These are phyloP conservation scores for Pavo muticus DNA, from an alignment of 2,113 vertebrate species.

Conservation along the genomic window DNA sequence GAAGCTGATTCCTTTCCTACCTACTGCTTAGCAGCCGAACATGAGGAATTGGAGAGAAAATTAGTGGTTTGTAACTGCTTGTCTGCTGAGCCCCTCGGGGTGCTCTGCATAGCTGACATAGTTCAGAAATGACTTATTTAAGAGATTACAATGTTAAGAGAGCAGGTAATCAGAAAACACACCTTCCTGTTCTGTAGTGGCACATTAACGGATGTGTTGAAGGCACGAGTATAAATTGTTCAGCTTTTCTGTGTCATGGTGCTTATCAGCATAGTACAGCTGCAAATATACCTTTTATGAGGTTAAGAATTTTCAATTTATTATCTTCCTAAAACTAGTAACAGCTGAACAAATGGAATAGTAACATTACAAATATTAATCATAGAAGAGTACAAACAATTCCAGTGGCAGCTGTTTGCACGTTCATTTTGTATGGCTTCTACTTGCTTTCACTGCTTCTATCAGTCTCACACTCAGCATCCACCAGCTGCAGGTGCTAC, in stretches of 20 bases:
- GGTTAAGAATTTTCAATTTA: background rate
- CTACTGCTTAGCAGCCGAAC: background rate
- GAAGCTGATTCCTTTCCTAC: background rate
- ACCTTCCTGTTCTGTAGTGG: background rate
- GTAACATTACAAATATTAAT: background rate
- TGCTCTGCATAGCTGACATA: slow-evolving; percentile 54
- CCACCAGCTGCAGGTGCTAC: background rate
- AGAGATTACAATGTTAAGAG: background rate
- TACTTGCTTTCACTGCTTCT: background rate
- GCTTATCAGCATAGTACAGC: background rate
- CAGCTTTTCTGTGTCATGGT: background rate
- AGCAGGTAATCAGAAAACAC: slow-evolving; percentile 31
- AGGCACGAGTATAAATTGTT: background rate
- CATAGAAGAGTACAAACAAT: background rate
- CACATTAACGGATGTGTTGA: background rate
- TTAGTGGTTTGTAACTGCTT: background rate
- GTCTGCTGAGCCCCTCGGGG: slow-evolving; percentile 22
- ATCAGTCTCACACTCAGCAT: background rate
- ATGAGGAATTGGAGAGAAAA: slow-evolving; percentile 1
- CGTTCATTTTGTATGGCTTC: background rate
- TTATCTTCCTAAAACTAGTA: background rate
- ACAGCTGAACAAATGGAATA: background rate
- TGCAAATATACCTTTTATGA: background rate
- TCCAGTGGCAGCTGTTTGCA: background rate
- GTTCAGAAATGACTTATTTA: slow-evolving; percentile 9